Conservation (phyloP, 2,113 vertebrate genomes). For the Empidonax traillii region DNA sequence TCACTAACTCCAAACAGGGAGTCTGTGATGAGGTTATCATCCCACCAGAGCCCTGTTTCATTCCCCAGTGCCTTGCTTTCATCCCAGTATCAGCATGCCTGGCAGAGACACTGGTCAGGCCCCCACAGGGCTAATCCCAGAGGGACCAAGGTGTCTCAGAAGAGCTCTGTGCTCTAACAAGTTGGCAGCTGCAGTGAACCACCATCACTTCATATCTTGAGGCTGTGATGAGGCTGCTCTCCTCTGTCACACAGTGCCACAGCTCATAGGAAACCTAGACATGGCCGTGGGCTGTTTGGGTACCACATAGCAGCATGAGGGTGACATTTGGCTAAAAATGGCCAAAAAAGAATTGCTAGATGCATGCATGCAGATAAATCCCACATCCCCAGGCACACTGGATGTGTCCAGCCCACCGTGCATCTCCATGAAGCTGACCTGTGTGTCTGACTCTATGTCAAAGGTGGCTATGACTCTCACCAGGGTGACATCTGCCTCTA, state of each 20-base stretch:
- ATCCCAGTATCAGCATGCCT: neutral
- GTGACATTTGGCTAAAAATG: neutral
- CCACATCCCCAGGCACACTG: rapidly evolving
- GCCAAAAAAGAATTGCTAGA: neutral
- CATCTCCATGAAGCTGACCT: neutral
- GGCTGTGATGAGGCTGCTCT: neutral
- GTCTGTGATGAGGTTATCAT: neutral
- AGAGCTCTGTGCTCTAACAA: neutral
- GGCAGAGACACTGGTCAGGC: neutral
- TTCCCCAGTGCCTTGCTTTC: neutral
- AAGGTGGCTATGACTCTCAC: neutral
- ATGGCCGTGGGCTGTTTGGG: rapidly evolving
- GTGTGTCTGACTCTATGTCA: rapidly evolving
- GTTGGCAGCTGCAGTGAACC: neutral
- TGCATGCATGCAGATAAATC: neutral
- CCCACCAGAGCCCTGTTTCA: neutral
- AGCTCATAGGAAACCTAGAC: neutral
- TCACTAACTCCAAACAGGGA: neutral
- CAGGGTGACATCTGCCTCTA: neutral
- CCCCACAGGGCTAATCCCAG: neutral
- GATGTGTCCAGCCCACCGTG: neutral
- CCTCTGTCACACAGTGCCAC: neutral
- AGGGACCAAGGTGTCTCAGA: neutral
- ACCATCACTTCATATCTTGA: neutral
- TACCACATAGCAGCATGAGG: neutral